A percentile compares a stretch with the other conserved stretches of the same genome.
Conservation (phyloP, 37 sponge, comb jelly and placozoan species). For the Mnemiopsis leidyi region DNA sequence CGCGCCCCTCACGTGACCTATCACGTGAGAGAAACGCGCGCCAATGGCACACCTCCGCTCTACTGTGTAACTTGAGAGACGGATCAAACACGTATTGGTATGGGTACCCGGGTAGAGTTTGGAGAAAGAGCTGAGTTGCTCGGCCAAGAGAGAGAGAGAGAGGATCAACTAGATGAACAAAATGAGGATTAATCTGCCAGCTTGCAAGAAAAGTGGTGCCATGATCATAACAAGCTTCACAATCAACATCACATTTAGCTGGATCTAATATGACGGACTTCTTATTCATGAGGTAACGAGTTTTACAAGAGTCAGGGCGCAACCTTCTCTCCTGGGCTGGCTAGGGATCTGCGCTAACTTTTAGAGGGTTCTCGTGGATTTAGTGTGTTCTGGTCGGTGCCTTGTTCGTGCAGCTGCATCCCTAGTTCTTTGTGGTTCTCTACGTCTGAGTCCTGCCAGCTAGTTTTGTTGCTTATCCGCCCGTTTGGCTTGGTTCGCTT, state of each 20-base stretch:
- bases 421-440: not conserved
- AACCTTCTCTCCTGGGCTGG: not conserved
- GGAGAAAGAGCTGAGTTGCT: not conserved
- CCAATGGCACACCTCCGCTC: conserved; percentile 36
- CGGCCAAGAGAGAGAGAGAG: not conserved
- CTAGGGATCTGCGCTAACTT: conserved; percentile 63
- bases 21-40: conserved; percentile 34
- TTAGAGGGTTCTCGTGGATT: conserved; percentile 1
- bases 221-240: not conserved
- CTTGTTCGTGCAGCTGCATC: not conserved
- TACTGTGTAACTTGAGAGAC: not conserved
- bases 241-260: not conserved
- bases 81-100: not conserved
- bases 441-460: not conserved
- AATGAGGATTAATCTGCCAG: not conserved
- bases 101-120: not conserved
- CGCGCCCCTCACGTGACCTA: not conserved
- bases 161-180: not conserved
- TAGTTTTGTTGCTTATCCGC: not conserved
- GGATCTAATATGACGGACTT: not conserved
- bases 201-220: not conserved
- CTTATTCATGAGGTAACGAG: conserved; percentile 31
- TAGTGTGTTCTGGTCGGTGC: not conserved
- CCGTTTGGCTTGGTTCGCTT: not conserved
- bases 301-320: not conserved